These are phyloP conservation scores for Gadus macrocephalus DNA, from an alignment of 2,113 vertebrate genomes.

Conservation along the genomic window DNA sequence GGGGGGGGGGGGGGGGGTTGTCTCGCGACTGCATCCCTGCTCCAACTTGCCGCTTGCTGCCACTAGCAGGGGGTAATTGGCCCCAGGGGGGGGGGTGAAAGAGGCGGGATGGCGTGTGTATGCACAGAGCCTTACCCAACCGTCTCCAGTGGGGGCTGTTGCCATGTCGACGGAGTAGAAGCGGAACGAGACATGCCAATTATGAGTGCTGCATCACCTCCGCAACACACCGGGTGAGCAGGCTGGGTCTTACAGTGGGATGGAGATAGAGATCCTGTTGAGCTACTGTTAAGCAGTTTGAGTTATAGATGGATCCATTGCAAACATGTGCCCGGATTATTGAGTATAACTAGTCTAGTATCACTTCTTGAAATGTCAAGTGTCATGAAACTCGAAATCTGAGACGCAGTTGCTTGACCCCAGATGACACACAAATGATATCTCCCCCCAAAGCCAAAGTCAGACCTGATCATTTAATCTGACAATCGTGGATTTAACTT, in stretches of 20 bases:
- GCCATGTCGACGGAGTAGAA: slow-evolving; percentile 52
- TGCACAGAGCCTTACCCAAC: slow-evolving; percentile 53
- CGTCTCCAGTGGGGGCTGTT: slow-evolving; percentile 66
- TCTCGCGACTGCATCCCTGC: slow-evolving; percentile 69
- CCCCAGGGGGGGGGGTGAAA: slow-evolving; percentile 68
- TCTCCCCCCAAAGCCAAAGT: no score
- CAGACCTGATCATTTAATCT: no score
- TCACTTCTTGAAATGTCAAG: no score
- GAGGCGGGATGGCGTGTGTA: slow-evolving; percentile 43
- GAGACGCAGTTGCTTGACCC: no score
- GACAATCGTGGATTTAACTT: neutral
- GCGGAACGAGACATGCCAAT: slow-evolving; percentile 64
- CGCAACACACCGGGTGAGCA: slow-evolving; percentile 64
- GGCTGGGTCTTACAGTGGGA: no score
- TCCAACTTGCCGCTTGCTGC: slow-evolving; percentile 67
- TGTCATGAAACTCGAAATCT: no score
- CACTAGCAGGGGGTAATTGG: slow-evolving; percentile 77
- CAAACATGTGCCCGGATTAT: no score
- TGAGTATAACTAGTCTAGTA: no score
- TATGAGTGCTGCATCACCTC: slow-evolving; percentile 62
- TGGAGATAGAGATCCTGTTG: no score
- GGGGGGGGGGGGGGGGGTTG: slow-evolving; percentile 4
- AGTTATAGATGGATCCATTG: no score
- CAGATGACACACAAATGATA: no score
- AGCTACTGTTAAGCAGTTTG: no score